Evolutionary conservation across 2,113 vertebrate species (phyloP).

Genomic region (Macroglossus sobrinus): DNA sequence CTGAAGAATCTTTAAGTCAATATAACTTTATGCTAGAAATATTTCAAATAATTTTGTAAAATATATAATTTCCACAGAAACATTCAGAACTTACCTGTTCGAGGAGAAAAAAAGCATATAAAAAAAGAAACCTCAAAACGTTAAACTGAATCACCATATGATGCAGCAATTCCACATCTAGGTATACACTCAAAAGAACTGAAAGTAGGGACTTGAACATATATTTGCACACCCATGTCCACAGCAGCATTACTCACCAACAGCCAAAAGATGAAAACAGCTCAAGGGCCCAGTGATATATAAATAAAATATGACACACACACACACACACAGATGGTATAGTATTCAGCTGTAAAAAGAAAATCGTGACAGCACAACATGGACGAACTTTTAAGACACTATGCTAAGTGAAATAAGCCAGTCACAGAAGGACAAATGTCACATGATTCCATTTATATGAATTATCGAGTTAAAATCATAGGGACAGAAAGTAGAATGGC

Average conservation of each 20-base stretch:
- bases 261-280: not conserved
- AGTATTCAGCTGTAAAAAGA: not conserved
- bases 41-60: not conserved
- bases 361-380: not conserved
- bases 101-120: not conserved
- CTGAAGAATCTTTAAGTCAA: not conserved
- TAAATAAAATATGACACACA: not conserved
- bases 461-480: not conserved
- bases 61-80: constrained; percentile 1
- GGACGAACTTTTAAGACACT: not conserved
- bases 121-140: not conserved
- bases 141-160: not conserved
- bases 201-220: not conserved
- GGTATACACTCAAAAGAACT: not conserved
- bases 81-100: not conserved
- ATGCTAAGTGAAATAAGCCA: not conserved
- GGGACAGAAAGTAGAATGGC: not conserved
- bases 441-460: not conserved
- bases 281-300: not conserved
- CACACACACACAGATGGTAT: not conserved
- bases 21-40: not conserved
- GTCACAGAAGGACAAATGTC: not conserved
- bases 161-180: not conserved
- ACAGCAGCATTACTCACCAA: not conserved
- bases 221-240: not conserved